These are phyloP conservation scores for Acanthacorydalis orientalis DNA, from an alignment of 2,888 invertebrate species.

Conservation along the genomic window DNA sequence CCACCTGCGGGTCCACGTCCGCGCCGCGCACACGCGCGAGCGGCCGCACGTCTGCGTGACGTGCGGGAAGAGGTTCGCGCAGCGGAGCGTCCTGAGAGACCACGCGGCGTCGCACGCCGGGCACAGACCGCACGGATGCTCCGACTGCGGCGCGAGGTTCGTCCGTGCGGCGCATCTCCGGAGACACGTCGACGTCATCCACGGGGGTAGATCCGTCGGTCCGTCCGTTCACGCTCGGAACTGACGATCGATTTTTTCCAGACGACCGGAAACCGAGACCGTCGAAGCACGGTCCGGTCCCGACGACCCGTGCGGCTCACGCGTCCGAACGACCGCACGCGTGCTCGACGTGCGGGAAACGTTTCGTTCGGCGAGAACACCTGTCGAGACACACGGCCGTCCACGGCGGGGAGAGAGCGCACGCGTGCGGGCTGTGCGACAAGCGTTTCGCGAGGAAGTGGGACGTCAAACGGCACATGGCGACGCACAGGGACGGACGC, in stretches of 20 bases:
- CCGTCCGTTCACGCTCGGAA: neutral
- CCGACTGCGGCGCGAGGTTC: neutral
- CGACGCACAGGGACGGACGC: neutral
- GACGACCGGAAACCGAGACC: too few relatives aligned
- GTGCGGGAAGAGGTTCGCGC: neutral
- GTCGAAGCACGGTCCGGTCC: too few relatives aligned
- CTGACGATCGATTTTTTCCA: too few relatives aligned
- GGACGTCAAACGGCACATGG: neutral
- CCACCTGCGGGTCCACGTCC: neutral
- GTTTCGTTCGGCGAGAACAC: neutral
- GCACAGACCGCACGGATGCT: neutral
- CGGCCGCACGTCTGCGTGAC: neutral
- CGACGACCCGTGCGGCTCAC: too few relatives aligned
- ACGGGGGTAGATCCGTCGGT: neutral
- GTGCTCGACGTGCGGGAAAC: neutral
- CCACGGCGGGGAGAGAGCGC: neutral
- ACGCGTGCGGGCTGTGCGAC: neutral
- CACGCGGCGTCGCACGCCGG: neutral
- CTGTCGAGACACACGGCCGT: neutral
- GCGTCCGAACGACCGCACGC: neutral
- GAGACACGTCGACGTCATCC: neutral
- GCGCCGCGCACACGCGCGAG: neutral
- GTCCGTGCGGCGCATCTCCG: neutral
- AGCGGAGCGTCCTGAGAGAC: neutral
- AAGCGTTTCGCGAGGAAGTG: neutral